Conservation (phyloP, 1,140 invertebrate species). For the Lerema accius region DNA sequence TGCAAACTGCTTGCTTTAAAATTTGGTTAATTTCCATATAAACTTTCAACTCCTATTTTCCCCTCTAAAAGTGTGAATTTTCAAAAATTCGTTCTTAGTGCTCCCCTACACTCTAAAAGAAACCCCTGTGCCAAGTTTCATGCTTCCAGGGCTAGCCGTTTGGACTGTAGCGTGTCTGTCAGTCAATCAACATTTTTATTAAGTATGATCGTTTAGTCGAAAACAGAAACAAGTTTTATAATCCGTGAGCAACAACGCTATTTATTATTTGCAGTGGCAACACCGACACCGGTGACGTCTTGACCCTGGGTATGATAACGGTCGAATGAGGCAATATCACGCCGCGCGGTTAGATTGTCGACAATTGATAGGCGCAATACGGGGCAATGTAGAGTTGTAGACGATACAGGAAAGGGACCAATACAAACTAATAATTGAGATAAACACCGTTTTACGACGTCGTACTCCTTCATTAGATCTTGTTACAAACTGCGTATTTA, state of each 20-base stretch:
- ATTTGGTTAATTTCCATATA: too few species aligned
- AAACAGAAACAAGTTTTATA: neutral
- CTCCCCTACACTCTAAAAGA: too few species aligned
- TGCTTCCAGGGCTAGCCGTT: too few species aligned
- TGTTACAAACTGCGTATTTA: neutral
- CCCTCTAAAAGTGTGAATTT: too few species aligned
- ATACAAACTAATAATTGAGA: neutral
- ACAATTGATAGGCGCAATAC: constrained; percentile 46
- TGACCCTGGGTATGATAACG: constrained; percentile 57
- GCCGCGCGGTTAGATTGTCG: constrained; percentile 39
- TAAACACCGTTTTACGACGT: neutral
- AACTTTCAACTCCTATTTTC: too few species aligned
- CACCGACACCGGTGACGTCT: constrained; percentile 37
- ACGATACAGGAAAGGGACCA: constrained; percentile 6
- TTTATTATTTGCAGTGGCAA: constrained; percentile 35
- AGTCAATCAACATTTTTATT: too few species aligned
- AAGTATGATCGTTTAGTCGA: neutral
- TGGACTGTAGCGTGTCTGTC: too few species aligned
- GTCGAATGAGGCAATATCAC: constrained; percentile 43
- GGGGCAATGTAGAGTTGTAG: constrained; percentile 7
- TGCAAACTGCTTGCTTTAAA: too few species aligned
- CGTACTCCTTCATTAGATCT: neutral
- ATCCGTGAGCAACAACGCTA: constrained; percentile 17
- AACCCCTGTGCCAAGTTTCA: too few species aligned
- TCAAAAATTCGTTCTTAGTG: too few species aligned